Evolutionary conservation across 2,113 vertebrate genomes (phyloP), one percentile per base, ranked within the genome.

Genomic region (Thymallus thymallus): DNA sequence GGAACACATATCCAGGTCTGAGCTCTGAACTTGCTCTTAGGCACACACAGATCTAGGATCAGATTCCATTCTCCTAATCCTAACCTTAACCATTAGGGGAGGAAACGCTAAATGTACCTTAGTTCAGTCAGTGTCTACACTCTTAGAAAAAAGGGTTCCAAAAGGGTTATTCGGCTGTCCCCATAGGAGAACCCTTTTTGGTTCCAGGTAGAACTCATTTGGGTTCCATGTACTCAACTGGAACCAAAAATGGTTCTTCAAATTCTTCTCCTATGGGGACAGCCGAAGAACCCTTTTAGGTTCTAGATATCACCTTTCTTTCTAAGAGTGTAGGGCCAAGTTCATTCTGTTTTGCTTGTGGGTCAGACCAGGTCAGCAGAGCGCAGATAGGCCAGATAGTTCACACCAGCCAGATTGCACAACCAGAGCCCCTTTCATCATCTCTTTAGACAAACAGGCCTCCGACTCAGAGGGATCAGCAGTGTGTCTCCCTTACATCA

Each of bases 381-480:
- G 41, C 72, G 46, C 75, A 55, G 72, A 51, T 55, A 75, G 70
- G 62, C 60, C 46, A 41, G 51, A 18, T 51, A 5, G 41, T 45
- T 45, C 13, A 51, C 48, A 56, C 23, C 18, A 61, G 58, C 20
- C 58, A 29, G 71, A 64, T 71, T 76, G 51, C 69, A 75, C n/a
- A 48, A 69, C 48, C 64, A 72, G 67, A 32, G 32, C 26, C 23
- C 71, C 9, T n/a, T 83, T 81, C 63, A 66, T 83, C 48, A 68
- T 73, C 72, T 62, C 29, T 12, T 41, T 41, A 41, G 9, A 10
- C 74, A 79, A 74, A 82, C 81, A 73, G 61, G 35, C 35, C 35
- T 41, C 9, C 35, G 2, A 41, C 9, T 46, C 56, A 68, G 66
- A 79, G 60, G 74, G 76, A 82, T 72, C 66, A 35, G 24, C 46